A percentile compares a stretch with the other conserved stretches of the same genome.
Evolutionary conservation across 1,140 invertebrate species (phyloP).

Genomic region (Amphibalanus amphitrite): DNA sequence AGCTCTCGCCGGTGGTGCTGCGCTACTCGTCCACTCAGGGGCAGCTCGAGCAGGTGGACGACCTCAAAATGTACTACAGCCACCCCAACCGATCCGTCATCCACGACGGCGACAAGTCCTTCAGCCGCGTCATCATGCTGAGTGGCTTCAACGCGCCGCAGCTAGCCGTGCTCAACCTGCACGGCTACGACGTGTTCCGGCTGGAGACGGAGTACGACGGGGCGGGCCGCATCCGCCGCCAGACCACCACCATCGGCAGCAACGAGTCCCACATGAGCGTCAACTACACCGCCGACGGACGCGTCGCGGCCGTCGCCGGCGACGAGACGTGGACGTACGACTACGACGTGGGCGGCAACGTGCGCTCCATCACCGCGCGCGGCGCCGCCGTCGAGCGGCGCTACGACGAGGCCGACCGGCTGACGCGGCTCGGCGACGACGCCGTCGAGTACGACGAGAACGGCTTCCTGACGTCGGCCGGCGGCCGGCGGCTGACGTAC

Average conservation of each 20-base stretch:
- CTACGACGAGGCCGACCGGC: conserved; percentile 80
- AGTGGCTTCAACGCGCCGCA: conserved; percentile 64
- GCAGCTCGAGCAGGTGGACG: conserved; percentile 60
- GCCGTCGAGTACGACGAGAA: conserved; percentile 79
- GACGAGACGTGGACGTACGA: conserved; percentile 77
- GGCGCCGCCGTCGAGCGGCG: conserved; percentile 67
- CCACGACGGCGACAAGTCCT: conserved; percentile 70
- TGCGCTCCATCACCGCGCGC: conserved; percentile 69
- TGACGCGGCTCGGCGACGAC: conserved; percentile 71
- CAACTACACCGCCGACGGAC: conserved; percentile 25
- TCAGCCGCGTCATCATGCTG: conserved; percentile 66
- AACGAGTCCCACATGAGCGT: conserved; percentile 13
- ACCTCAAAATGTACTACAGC: conserved; percentile 63
- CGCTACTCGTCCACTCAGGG: conserved; percentile 78
- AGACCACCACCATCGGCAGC: conserved; percentile 25
- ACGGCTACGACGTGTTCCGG: conserved; percentile 65
- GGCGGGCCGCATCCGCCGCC: conserved; percentile 60
- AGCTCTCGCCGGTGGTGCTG: conserved; percentile 43
- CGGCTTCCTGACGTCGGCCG: conserved; percentile 74
- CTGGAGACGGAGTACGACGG: conserved; percentile 70
- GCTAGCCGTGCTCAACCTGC: conserved; percentile 61
- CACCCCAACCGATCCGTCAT: conserved; percentile 72
- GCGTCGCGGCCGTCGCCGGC: conserved; percentile 29
- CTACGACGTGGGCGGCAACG: conserved; percentile 91
- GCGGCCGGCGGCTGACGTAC: conserved; percentile 78